Percentiles rank a stretch among this genome's conserved stretches.
These are phyloP conservation scores for Guaruba guarouba DNA, from an alignment of 2,113 vertebrate genomes.

Conservation along the genomic window DNA sequence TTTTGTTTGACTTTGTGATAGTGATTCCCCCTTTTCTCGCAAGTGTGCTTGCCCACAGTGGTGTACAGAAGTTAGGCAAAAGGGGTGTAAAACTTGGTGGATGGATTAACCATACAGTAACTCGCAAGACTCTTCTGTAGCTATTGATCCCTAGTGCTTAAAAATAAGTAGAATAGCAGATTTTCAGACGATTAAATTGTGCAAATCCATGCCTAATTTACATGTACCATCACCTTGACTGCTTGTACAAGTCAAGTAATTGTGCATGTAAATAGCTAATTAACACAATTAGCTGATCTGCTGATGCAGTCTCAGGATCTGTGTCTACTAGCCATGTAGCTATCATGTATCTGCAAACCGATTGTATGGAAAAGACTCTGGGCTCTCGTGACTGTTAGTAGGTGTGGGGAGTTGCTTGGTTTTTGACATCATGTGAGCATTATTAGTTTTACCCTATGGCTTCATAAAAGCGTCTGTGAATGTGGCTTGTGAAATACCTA, in stretches of 20 bases:
- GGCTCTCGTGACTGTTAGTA: background rate
- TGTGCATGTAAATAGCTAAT: conserved; percentile 54
- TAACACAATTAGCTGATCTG: conserved; percentile 53
- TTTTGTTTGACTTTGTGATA: conserved; percentile 4
- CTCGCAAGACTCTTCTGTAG: background rate
- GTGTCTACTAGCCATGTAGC: background rate
- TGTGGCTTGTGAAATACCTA: background rate
- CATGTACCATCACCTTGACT: conserved; percentile 45
- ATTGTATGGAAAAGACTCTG: background rate
- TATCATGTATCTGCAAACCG: background rate
- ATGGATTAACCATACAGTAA: background rate
- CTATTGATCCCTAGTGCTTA: background rate
- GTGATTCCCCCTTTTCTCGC: background rate
- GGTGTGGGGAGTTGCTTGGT: background rate
- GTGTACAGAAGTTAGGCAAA: background rate
- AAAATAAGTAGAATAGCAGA: conserved; percentile 31
- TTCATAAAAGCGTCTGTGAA: background rate
- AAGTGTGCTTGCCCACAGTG: background rate
- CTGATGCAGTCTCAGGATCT: background rate
- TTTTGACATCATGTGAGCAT: background rate
- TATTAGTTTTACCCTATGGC: background rate
- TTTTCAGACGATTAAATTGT: conserved; percentile 37
- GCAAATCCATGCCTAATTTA: conserved; percentile 44
- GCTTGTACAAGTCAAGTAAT: conserved; percentile 65
- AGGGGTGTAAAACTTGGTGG: background rate